Evolutionary conservation across 1,140 invertebrate genomes (phyloP).

Genomic region (Paracyclopina nana): DNA sequence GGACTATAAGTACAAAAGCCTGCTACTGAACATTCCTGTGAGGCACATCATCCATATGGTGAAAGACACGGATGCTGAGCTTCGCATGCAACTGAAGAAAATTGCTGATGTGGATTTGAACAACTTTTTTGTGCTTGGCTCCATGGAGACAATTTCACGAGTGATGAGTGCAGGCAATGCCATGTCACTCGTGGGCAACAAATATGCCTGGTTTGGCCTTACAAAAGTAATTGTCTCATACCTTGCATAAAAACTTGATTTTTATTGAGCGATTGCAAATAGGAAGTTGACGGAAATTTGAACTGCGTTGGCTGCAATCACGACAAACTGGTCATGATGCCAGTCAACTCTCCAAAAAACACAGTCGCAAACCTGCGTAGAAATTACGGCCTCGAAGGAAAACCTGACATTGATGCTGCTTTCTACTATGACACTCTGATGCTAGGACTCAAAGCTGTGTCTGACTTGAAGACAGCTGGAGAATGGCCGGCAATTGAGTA

Average conservation of each 20-base stretch:
- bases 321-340: no score
- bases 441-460: slow-evolving; percentile 32
- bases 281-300: slow-evolving; percentile 25
- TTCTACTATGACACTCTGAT: slow-evolving; percentile 53
- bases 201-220: slow-evolving; percentile 42
- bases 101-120: slow-evolving; percentile 60
- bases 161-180: slow-evolving; percentile 37
- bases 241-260: slow-evolving; percentile 11
- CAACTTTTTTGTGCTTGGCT: slow-evolving; percentile 62
- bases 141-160: slow-evolving; percentile 41
- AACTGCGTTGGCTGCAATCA: not conserved
- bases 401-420: slow-evolving; percentile 46
- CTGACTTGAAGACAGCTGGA: slow-evolving; percentile 45
- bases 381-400: slow-evolving; percentile 42
- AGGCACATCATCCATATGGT: slow-evolving; percentile 45
- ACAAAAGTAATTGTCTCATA: slow-evolving; percentile 28
- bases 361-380: no score
- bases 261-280: slow-evolving; percentile 17
- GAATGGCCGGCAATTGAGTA: not conserved
- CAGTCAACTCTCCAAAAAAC: no score
- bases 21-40: slow-evolving; percentile 64
- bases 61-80: slow-evolving; percentile 29
- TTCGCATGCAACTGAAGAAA: slow-evolving; percentile 38
- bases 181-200: slow-evolving; percentile 27
- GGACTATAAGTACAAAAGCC: slow-evolving; percentile 75